Percentiles rank a stretch among this genome's conserved stretches.
Evolutionary conservation across 2,113 vertebrate species (phyloP).

Genomic region (Pycnonotus jocosus): DNA sequence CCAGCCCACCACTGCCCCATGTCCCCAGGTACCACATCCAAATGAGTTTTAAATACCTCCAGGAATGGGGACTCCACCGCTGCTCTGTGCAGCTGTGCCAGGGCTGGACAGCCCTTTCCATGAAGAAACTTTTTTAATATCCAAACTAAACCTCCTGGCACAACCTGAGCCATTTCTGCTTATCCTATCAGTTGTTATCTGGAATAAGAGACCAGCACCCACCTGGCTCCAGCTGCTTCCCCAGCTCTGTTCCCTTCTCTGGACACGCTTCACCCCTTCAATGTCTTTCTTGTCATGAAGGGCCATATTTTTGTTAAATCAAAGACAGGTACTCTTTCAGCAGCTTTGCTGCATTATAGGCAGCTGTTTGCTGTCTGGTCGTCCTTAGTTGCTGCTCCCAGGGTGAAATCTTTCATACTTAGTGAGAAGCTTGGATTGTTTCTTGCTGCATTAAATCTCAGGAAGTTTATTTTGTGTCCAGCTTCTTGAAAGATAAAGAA

Average conservation of each 20-base stretch:
- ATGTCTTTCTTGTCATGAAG: background rate
- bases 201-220: rapidly evolving
- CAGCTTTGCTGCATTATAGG: background rate
- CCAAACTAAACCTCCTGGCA: too few relatives aligned
- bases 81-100: background rate
- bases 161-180: background rate
- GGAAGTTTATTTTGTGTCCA: background rate
- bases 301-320: background rate
- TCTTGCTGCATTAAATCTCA: background rate
- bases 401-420: background rate
- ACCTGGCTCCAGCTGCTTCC: background rate
- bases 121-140: background rate
- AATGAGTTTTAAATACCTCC: rapidly evolving
- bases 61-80: background rate
- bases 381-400: background rate
- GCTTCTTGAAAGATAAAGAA: background rate
- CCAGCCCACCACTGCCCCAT: too few relatives aligned
- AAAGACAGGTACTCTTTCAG: background rate
- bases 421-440: background rate
- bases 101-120: background rate
- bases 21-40: background rate
- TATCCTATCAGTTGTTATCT: background rate
- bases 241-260: background rate
- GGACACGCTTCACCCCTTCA: background rate
- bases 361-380: background rate